Conservation (phyloP, 2,888 invertebrate species). For the Synanthedon andrenaeformis region DNA sequence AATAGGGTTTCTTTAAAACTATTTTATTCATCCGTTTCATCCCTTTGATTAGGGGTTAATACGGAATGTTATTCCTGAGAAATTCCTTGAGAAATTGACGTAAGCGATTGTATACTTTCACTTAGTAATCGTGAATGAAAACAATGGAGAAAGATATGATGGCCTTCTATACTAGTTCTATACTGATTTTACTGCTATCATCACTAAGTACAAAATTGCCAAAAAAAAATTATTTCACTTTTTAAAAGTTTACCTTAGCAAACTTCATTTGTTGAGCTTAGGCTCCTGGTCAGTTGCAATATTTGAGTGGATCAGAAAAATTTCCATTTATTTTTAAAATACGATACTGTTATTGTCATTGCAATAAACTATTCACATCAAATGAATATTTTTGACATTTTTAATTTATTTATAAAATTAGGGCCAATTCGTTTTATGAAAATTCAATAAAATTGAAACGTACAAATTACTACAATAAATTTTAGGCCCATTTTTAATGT, state of each 20-base stretch:
- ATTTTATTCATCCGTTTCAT: no score
- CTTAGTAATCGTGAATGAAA: no score
- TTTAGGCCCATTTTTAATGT: background rate
- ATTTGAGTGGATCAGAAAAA: slow-evolving; percentile 19
- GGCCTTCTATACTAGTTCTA: background rate
- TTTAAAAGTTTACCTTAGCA: background rate
- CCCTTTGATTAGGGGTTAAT: no score
- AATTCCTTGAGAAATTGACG: no score
- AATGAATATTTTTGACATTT: slow-evolving; percentile 7
- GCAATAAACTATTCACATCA: background rate
- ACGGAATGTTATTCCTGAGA: no score
- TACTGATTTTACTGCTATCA: slow-evolving; percentile 34
- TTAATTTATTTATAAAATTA: slow-evolving; percentile 4
- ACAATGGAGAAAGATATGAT: background rate
- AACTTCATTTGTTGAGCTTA: slow-evolving; percentile 17
- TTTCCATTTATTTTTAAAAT: slow-evolving; percentile 32
- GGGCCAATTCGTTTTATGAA: slow-evolving; percentile 3
- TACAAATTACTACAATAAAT: background rate
- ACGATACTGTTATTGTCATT: slow-evolving; percentile 16
- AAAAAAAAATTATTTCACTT: slow-evolving; percentile 40
- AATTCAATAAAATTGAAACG: no score
- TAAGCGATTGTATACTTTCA: no score
- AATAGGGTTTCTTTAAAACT: no score
- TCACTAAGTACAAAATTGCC: slow-evolving; percentile 70
- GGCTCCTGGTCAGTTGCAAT: slow-evolving; percentile 19